Evolutionary conservation across 2,113 vertebrate species (phyloP).

Genomic region (Mus spicilegus): DNA sequence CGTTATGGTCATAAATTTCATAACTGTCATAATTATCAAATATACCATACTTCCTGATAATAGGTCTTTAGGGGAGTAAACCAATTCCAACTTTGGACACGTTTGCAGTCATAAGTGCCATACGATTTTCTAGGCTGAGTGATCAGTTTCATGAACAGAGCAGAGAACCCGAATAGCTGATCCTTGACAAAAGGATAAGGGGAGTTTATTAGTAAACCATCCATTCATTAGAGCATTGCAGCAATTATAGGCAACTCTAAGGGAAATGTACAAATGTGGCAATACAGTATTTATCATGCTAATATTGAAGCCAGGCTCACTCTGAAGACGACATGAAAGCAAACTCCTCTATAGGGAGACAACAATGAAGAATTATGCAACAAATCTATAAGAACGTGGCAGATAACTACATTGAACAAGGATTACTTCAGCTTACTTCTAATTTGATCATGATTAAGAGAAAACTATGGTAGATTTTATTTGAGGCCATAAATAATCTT

Average conservation of each 20-base stretch:
- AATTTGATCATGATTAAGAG: not conserved
- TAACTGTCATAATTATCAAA: not conserved
- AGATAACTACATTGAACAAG: not conserved
- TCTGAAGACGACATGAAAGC: not conserved
- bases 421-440: not conserved
- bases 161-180: not conserved
- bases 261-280: not conserved
- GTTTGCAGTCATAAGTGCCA: not conserved
- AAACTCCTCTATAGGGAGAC: not conserved
- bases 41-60: not conserved
- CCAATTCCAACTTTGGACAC: not conserved
- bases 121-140: not conserved
- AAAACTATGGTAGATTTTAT: not conserved
- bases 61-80: not conserved
- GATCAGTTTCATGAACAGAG: not conserved
- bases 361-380: not conserved
- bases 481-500: not conserved
- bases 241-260: constrained; percentile 1
- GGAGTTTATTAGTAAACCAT: not conserved
- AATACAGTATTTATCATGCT: not conserved
- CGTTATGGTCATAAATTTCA: not conserved
- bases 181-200: not conserved
- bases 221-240: not conserved
- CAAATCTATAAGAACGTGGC: not conserved
- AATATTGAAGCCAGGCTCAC: not conserved